These are phyloP conservation scores for Zhuqinia jingwanae DNA, from an alignment of 2,888 invertebrate genomes.

Conservation along the genomic window DNA sequence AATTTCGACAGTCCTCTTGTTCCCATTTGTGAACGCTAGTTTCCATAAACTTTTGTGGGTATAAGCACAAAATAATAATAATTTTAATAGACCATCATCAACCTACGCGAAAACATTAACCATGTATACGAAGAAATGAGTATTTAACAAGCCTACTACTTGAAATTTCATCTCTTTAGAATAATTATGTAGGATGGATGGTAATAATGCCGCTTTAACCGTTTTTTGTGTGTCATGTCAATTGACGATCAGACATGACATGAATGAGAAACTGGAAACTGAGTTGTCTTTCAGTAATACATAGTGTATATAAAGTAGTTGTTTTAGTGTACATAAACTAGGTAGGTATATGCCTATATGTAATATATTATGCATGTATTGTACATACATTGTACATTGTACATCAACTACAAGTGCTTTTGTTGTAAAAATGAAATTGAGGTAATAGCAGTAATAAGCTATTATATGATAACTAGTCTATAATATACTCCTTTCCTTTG, in stretches of 20 bases:
- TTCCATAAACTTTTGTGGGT: background rate
- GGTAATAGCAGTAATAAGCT: too few species aligned
- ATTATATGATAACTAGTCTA: too few species aligned
- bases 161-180: slow-evolving; percentile 10
- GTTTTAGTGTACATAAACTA: too few species aligned
- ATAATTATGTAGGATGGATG: background rate
- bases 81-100: slow-evolving; percentile 8
- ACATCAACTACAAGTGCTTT: too few species aligned
- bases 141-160: background rate
- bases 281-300: slow-evolving; percentile 9
- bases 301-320: background rate
- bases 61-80: background rate
- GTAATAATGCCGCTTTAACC: background rate
- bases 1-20: background rate
- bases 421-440: background rate
- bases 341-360: slow-evolving; percentile 9
- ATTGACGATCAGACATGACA: slow-evolving; percentile 38
- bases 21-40: background rate
- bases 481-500: background rate
- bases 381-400: too few species aligned
- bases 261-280: slow-evolving; percentile 50
- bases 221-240: slow-evolving; percentile 35
- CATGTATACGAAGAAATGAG: background rate
- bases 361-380: background rate
- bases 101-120: background rate